phyloP scores from a whole-genome alignment of 92 coral and sea anemone species.

The Hydrozoanthus gracilis region DNA sequence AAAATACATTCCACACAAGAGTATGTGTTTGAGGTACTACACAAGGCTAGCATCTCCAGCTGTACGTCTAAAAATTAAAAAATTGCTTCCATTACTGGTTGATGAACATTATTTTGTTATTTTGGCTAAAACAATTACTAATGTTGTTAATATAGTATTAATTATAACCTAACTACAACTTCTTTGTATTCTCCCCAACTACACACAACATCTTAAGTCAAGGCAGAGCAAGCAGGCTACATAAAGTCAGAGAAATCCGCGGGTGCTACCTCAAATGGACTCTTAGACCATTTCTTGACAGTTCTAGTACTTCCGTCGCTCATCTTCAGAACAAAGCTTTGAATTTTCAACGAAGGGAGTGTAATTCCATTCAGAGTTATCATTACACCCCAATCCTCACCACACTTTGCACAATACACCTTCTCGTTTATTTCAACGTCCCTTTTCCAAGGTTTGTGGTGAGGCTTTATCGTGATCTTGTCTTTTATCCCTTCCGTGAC shows the following conservation, averaged over 20 bases:
- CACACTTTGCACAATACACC: constrained; percentile 59
- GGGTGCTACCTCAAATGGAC: constrained; percentile 13
- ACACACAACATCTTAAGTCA: too few species aligned
- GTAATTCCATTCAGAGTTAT: constrained; percentile 46
- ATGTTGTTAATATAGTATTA: too few species aligned
- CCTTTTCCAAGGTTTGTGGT: constrained; percentile 44
- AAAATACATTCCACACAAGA: too few species aligned
- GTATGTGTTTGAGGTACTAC: too few species aligned
- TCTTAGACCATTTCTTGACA: constrained; percentile 43
- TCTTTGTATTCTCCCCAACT: too few species aligned
- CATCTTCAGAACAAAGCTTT: constrained; percentile 48
- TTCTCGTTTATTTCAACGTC: constrained; percentile 40
- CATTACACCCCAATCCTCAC: constrained; percentile 67
- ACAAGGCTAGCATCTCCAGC: too few species aligned
- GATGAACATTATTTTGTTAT: too few species aligned
- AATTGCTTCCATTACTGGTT: too few species aligned
- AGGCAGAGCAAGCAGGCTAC: too few species aligned
- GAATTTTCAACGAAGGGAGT: constrained; percentile 63
- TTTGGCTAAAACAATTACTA: too few species aligned
- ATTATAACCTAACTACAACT: too few species aligned
- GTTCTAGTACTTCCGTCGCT: background rate
- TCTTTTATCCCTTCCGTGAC: constrained; percentile 44
- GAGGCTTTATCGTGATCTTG: constrained; percentile 51
- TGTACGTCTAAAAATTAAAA: too few species aligned
- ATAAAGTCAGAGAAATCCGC: constrained; percentile 5